Evolutionary conservation across 35 echinoderm and acorn worm species (phyloP).

Genomic region (Heliocidaris tuberculata): DNA sequence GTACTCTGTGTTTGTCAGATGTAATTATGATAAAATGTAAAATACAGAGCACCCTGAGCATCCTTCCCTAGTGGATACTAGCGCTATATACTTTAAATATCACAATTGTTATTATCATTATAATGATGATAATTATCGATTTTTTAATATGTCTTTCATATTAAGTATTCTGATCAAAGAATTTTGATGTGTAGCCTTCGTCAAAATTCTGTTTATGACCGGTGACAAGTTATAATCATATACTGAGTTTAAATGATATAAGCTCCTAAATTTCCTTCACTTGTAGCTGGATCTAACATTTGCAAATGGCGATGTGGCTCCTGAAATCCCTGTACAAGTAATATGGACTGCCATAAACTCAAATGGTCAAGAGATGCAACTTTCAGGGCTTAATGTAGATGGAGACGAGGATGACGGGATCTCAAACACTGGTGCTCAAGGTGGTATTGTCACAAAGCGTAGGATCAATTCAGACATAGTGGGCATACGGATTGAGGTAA

Average conservation of each 20-base stretch:
- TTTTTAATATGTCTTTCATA: too few species aligned
- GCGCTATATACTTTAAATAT: too few species aligned
- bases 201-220: too few species aligned
- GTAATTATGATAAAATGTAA: too few species aligned
- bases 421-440: neutral
- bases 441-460: neutral
- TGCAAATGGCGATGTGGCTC: neutral
- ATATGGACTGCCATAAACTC: neutral
- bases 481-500: neutral
- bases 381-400: neutral
- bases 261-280: neutral
- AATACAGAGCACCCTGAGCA: too few species aligned
- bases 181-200: too few species aligned
- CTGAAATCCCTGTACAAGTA: neutral
- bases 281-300: neutral
- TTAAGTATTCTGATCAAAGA: too few species aligned
- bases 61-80: too few species aligned
- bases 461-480: neutral
- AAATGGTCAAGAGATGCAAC: neutral
- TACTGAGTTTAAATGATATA: neutral
- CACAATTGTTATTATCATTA: too few species aligned
- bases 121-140: too few species aligned
- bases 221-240: too few species aligned
- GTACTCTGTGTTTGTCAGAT: too few species aligned
- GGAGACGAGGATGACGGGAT: neutral